A percentile compares a stretch with the other conserved stretches of the same genome.
These are phyloP conservation scores for Ormyrus rosae DNA, from an alignment of 2,888 invertebrate genomes.

Conservation along the genomic window DNA sequence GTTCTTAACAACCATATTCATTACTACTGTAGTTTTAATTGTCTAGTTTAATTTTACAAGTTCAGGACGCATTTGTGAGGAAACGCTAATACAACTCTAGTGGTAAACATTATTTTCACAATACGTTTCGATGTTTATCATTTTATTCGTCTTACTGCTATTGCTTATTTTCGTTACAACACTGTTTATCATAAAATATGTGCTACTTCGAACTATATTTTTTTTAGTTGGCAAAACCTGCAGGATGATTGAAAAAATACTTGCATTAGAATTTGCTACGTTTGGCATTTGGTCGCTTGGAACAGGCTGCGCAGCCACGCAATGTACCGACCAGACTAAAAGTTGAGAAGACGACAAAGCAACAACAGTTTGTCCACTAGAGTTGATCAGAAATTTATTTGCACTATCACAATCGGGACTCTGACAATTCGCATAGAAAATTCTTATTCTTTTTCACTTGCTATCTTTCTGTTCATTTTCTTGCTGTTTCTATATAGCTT, in stretches of 20 bases:
- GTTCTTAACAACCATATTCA: not conserved
- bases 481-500: not conserved
- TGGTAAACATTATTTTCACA: not conserved
- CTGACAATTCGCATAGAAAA: constrained; percentile 24
- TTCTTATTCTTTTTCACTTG: not conserved
- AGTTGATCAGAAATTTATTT: constrained; percentile 29
- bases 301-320: constrained; percentile 10
- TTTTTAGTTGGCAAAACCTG: not conserved
- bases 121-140: not conserved
- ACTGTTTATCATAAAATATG: not conserved
- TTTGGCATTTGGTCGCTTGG: constrained; percentile 10
- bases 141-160: not conserved
- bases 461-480: not conserved
- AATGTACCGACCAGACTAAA: constrained; percentile 1
- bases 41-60: not conserved
- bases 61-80: constrained; percentile 12
- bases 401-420: constrained; percentile 40
- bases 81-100: constrained; percentile 31
- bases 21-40: not conserved
- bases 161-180: not conserved
- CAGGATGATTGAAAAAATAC: not conserved
- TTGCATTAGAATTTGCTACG: not conserved
- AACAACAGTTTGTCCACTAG: constrained; percentile 18
- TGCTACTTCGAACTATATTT: not conserved
- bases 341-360: not conserved